Evolutionary conservation across 1,140 invertebrate genomes (phyloP).

Genomic region (Ceratosolen fusciceps): DNA sequence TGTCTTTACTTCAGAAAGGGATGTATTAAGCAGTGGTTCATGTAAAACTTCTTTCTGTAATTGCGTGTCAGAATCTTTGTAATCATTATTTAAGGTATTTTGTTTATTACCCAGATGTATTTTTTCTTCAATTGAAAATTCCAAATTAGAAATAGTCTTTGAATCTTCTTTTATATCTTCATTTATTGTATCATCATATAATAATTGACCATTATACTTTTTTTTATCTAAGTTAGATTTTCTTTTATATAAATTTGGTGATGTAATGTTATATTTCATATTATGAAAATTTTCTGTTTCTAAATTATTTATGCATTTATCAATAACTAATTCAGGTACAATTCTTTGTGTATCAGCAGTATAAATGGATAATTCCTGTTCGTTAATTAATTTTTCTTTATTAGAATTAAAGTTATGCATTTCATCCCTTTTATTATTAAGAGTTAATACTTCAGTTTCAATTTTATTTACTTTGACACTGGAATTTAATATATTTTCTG

Average conservation of each 20-base stretch:
- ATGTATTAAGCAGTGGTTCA: no score
- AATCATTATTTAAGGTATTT: neutral
- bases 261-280: neutral
- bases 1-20: no score
- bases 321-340: neutral
- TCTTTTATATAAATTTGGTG: neutral
- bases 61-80: neutral
- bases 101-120: neutral
- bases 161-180: conserved; percentile 1
- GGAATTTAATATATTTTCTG: conserved; percentile 7
- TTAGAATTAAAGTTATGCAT: conserved; percentile 29
- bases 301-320: conserved; percentile 14
- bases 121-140: neutral
- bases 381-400: neutral
- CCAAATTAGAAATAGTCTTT: neutral
- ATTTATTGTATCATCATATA: neutral
- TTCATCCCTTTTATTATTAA: conserved; percentile 27
- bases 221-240: neutral
- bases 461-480: conserved; percentile 32
- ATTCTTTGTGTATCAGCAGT: conserved; percentile 20
- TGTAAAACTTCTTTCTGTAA: neutral
- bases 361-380: conserved; percentile 9
- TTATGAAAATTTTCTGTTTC: conserved; percentile 14
- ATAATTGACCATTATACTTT: conserved; percentile 9
- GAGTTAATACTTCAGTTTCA: neutral